A percentile compares a stretch with the other conserved stretches of the same genome.
Evolutionary conservation across 2,888 invertebrate species (phyloP).

Genomic region (Emmelina monodactyla): DNA sequence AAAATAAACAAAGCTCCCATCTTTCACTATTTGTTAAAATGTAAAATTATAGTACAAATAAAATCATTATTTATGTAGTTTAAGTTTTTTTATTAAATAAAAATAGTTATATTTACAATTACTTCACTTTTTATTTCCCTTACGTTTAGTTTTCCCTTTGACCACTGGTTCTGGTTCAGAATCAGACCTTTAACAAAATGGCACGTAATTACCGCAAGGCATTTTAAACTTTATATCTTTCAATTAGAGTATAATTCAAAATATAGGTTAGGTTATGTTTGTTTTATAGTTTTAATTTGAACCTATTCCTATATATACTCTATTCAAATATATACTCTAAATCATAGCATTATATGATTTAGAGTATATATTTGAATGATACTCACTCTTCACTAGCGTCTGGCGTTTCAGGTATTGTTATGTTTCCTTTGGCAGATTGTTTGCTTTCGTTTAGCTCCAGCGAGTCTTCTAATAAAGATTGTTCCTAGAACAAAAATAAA

Average conservation of each 20-base stretch:
- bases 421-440: conserved; percentile 30
- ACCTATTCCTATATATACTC: no score
- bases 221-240: no score
- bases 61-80: background rate
- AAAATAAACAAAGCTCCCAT: no score
- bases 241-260: no score
- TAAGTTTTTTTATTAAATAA: conserved; percentile 6
- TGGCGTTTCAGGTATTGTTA: conserved; percentile 55
- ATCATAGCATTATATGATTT: no score
- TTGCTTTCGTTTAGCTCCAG: conserved; percentile 26
- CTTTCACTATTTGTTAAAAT: no score
- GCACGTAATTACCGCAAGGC: no score
- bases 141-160: conserved; percentile 33
- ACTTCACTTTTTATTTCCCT: conserved; percentile 26
- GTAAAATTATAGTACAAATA: background rate
- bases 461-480: conserved; percentile 44
- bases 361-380: no score
- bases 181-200: conserved; percentile 31
- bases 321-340: no score
- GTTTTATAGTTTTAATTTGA: no score
- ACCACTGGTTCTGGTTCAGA: conserved; percentile 30
- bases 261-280: no score
- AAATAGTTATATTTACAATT: conserved; percentile 9
- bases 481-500: conserved; percentile 42
- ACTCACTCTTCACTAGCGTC: conserved; percentile 54